Evolutionary conservation across 2,888 invertebrate species (phyloP).

Genomic region (Leptinotarsa peninsularis): DNA sequence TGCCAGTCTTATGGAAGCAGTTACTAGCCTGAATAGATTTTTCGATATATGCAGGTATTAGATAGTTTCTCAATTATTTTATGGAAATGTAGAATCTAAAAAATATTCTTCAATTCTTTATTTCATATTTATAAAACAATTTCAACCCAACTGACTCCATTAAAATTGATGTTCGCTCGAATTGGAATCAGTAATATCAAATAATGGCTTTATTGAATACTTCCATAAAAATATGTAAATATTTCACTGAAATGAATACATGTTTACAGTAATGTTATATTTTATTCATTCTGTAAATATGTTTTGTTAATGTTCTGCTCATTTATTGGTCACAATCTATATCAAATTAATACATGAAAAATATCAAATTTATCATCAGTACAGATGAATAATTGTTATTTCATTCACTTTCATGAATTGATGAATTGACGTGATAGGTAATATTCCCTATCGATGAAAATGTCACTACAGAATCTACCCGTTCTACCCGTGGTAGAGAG

Average conservation of each 20-base stretch:
- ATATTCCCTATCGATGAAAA: neutral
- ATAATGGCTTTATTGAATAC: conserved; percentile 38
- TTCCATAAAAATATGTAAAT: conserved; percentile 39
- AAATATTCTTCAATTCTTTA: too few relatives aligned
- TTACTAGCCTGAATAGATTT: too few relatives aligned
- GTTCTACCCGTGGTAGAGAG: too few relatives aligned
- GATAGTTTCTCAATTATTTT: too few relatives aligned
- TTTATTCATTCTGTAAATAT: conserved; percentile 45
- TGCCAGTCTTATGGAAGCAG: too few relatives aligned
- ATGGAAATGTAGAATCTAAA: too few relatives aligned
- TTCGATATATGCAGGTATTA: too few relatives aligned
- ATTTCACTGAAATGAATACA: conserved; percentile 46
- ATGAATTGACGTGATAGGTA: neutral
- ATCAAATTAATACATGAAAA: conserved; percentile 25
- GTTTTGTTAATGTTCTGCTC: conserved; percentile 52
- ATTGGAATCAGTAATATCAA: conserved; percentile 31
- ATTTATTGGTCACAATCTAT: conserved; percentile 50
- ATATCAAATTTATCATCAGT: neutral
- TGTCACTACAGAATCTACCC: too few relatives aligned
- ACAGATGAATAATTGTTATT: conserved; percentile 19
- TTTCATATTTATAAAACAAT: too few relatives aligned
- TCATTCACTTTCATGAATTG: conserved; percentile 11
- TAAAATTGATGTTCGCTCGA: neutral
- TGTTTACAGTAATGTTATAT: conserved; percentile 51
- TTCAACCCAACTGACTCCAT: neutral